phyloP scores from a whole-genome alignment of 2,113 vertebrate genomes.

The Scatophagus argus region DNA sequence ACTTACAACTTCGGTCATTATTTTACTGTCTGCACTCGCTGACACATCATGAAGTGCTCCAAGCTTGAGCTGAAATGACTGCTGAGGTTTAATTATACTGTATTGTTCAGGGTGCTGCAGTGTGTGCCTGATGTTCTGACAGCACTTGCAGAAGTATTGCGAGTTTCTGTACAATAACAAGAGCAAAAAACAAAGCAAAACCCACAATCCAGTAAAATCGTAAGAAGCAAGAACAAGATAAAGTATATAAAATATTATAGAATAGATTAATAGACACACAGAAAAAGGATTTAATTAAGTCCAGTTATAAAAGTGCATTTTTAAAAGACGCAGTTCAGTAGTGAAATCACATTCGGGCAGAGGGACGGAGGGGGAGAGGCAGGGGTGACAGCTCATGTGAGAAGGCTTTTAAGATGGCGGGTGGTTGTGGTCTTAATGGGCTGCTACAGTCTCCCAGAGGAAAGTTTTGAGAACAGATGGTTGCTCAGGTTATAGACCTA shows the following conservation, averaged over 20 bases:
- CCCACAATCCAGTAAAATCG: too few species aligned
- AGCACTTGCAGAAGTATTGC: background rate
- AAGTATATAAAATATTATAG: too few species aligned
- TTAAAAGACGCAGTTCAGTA: too few species aligned
- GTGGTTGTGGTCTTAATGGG: slow-evolving; percentile 51
- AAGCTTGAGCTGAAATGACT: background rate
- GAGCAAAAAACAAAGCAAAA: too few species aligned
- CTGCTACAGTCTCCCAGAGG: slow-evolving; percentile 35
- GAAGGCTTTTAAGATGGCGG: slow-evolving; percentile 42
- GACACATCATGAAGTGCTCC: background rate
- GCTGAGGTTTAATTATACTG: background rate
- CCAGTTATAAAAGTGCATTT: too few species aligned
- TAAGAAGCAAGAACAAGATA: too few species aligned
- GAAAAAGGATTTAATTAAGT: too few species aligned
- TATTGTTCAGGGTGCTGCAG: too few species aligned
- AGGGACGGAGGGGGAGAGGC: background rate
- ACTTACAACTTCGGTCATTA: too few species aligned
- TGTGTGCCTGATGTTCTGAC: background rate
- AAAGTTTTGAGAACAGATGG: slow-evolving; percentile 62
- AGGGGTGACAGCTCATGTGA: slow-evolving; percentile 33
- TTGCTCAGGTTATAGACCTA: slow-evolving; percentile 45
- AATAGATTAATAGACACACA: too few species aligned
- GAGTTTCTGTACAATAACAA: background rate
- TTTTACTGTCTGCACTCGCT: background rate
- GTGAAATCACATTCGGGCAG: background rate